Percentiles rank a stretch among this genome's conserved stretches.
phyloP scores from a whole-genome alignment of 2,797 vertebrate species.

The Loris lydekkerianus region DNA sequence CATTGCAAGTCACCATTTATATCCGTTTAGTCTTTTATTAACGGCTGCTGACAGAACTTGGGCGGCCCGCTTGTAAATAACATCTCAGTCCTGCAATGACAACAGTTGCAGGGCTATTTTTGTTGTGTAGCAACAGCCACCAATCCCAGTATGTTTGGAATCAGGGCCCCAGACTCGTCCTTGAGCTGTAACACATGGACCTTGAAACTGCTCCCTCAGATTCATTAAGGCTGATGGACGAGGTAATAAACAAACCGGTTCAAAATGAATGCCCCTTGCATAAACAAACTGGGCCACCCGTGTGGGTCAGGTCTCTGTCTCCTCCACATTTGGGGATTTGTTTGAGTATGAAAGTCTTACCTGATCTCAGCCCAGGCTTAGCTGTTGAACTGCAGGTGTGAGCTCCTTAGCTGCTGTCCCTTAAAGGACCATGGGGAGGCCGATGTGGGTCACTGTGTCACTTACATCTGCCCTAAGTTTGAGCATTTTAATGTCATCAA shows the following conservation, averaged over 20 bases:
- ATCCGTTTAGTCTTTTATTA: conserved; percentile 39
- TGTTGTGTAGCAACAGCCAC: conserved; percentile 80
- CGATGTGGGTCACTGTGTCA: conserved; percentile 67
- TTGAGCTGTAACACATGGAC: conserved; percentile 74
- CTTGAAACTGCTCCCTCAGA: conserved; percentile 66
- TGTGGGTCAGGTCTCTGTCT: background rate
- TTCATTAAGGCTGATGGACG: conserved; percentile 70
- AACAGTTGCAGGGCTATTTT: conserved; percentile 83
- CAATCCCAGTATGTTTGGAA: conserved; percentile 76
- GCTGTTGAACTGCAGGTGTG: background rate
- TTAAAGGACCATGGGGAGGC: conserved; percentile 57
- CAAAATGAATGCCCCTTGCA: conserved; percentile 50
- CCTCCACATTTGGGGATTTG: background rate
- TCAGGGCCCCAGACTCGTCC: conserved; percentile 65
- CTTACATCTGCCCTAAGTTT: conserved; percentile 59
- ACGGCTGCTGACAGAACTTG: conserved; percentile 69
- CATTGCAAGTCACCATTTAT: background rate
- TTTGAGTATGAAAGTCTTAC: conserved; percentile 52
- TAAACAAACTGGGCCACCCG: background rate
- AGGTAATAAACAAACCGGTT: background rate
- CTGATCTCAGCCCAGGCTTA: conserved; percentile 41
- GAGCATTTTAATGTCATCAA: conserved; percentile 56
- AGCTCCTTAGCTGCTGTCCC: conserved; percentile 49
- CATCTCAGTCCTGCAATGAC: conserved; percentile 69
- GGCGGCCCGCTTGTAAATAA: conserved; percentile 75